phyloP scores from a whole-genome alignment of 2,797 vertebrate genomes.

The Trichosurus vulpecula region DNA sequence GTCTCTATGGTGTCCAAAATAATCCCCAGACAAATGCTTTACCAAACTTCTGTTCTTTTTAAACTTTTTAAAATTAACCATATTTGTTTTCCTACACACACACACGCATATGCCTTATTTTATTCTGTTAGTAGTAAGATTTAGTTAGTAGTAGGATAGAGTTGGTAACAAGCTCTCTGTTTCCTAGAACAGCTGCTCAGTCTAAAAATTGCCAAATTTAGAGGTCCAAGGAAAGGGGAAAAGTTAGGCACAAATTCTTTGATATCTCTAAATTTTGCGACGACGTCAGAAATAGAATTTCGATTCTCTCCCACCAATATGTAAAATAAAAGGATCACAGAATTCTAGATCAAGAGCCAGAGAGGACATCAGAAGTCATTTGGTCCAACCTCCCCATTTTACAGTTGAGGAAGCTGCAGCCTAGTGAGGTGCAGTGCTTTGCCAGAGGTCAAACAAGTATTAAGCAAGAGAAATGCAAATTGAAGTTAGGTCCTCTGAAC shows the following conservation, averaged over 20 bases:
- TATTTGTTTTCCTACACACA: neutral
- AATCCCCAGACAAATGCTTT: neutral
- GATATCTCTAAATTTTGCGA: neutral
- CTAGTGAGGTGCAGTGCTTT: neutral
- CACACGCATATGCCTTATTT: neutral
- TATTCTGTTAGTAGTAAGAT: neutral
- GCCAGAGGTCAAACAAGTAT: neutral
- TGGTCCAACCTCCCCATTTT: neutral
- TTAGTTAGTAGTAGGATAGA: neutral
- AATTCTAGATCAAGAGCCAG: neutral
- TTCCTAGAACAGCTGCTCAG: constrained; percentile 10
- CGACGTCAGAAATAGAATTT: neutral
- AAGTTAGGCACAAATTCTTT: neutral
- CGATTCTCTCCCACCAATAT: constrained; percentile 15
- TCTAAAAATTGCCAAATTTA: neutral
- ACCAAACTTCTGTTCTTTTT: neutral
- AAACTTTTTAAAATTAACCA: neutral
- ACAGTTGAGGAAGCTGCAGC: neutral
- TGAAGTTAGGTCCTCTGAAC: neutral
- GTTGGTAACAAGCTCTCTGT: neutral
- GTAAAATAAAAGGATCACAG: neutral
- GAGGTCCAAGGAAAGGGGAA: neutral
- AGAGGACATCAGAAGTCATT: neutral
- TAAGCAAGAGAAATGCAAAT: neutral
- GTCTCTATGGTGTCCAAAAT: constrained; percentile 10